Base-by-base conservation (phyloP, 2,888 invertebrate genomes). In the Eilema caniola region DNA sequence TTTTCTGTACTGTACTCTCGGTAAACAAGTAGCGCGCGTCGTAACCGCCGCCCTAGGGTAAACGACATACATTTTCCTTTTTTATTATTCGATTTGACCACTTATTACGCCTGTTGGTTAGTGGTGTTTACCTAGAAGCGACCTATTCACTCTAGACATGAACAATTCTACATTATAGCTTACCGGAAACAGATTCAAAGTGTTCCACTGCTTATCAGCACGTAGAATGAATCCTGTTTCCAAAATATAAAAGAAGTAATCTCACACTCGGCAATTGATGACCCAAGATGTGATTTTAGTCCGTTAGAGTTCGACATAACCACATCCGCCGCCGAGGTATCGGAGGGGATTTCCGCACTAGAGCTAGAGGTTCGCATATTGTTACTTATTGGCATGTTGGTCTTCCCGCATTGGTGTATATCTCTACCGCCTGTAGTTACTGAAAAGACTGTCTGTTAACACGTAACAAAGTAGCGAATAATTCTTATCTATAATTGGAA, bases 401-500 rank as follows among this genome's bases (percentile, higher is more conserved):
- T 41, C 14, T 41, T 41, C 41, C 41, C 3, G 41, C 41, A 41
- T 41, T 41, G 14, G 16, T 20, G 47, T 20, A 20, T 47, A 53
- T 20, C n/a, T 53, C 20, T 10, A 53, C 53, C 53, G n/a, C 7
- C 24, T 59, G 0, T 59, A 59, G 59, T 59, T 59, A 59, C 59
- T 20, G 8, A 16, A 59, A 59, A 12, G 23, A 3, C 23, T 59
- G n/a, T 37, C 41, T 41, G 16, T 28, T 14, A 14, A 7, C n/a
- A 28, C 24, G 28, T 64, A 64, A 64, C 64, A 64, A 64, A 64
- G 53, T 64, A 28, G 56, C 23, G 16, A 53, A 56, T 65, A 53
- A 53, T 64, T 23, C 61, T 69, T 70, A 66, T 70, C 70, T 70
- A 66, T 66, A 70, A 61, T 37, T 61, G 56, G 66, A 66, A 66